Percentiles rank a stretch among this genome's conserved stretches.
Evolutionary conservation across 2,113 vertebrate species (phyloP).

Genomic region (Albula goreensis): DNA sequence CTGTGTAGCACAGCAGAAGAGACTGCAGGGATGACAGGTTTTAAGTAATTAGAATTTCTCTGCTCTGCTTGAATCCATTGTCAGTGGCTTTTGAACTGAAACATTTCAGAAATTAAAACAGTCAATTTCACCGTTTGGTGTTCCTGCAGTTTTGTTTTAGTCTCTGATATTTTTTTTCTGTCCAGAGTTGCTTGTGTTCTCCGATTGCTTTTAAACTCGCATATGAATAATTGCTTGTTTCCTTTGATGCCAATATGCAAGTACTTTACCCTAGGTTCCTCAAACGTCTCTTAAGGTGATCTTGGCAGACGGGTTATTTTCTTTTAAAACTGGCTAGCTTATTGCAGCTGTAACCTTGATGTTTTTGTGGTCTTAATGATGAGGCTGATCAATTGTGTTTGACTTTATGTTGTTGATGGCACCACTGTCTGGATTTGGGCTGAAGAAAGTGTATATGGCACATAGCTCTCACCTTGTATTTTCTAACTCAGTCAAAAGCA

Average conservation of each 20-base stretch:
- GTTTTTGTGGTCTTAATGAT: neutral
- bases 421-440: neutral
- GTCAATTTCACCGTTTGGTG: neutral
- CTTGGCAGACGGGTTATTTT: neutral
- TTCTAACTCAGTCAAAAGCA: too few species aligned
- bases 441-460: neutral
- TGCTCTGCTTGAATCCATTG: neutral
- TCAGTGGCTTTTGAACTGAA: neutral
- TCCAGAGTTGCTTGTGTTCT: neutral
- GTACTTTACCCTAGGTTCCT: neutral
- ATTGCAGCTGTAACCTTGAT: constrained; percentile 9
- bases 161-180: neutral
- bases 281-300: neutral
- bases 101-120: neutral
- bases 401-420: neutral
- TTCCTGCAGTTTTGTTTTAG: neutral
- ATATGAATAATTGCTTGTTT: neutral
- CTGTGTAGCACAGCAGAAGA: neutral
- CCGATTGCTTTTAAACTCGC: neutral
- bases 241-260: neutral
- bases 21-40: neutral
- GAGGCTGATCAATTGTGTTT: neutral
- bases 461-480: too few species aligned
- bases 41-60: neutral
- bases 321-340: neutral